Evolutionary conservation across 2,113 vertebrate species (phyloP).

Genomic region (Corythornis cristatus): DNA sequence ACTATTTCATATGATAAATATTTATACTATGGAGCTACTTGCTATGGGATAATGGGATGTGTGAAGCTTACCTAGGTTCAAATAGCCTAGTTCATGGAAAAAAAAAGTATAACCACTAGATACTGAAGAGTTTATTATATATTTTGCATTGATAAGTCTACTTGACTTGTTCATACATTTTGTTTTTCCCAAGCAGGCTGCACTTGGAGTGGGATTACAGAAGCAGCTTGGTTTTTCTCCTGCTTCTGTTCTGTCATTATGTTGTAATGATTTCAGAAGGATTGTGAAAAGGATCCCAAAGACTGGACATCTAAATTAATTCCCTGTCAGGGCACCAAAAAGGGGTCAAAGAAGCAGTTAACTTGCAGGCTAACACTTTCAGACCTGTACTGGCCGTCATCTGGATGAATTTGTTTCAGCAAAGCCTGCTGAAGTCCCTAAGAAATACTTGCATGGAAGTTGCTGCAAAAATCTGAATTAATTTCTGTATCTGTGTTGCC

Average conservation of each 20-base stretch:
- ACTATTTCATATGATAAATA: neutral
- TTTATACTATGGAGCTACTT: neutral
- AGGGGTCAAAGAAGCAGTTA: conserved; percentile 5
- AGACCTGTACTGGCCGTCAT: neutral
- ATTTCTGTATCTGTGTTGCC: neutral
- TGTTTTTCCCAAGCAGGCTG: neutral
- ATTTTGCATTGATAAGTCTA: neutral
- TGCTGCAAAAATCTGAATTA: neutral
- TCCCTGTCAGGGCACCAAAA: neutral
- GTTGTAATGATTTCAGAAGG: conserved; percentile 29
- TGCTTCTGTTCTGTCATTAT: neutral
- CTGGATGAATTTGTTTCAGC: conserved; percentile 9
- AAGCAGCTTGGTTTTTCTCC: conserved; percentile 15
- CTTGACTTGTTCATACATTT: neutral
- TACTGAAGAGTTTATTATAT: neutral
- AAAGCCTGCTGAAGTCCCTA: neutral
- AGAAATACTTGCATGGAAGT: neutral
- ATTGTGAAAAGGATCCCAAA: neutral
- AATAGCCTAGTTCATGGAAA: neutral
- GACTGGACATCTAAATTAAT: conserved; percentile 24
- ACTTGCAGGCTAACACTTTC: neutral
- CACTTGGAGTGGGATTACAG: neutral
- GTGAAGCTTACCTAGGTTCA: neutral
- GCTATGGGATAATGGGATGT: neutral
- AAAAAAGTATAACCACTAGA: neutral